phyloP scores from a whole-genome alignment of 2,113 vertebrate species.

The Apteryx owenii region DNA sequence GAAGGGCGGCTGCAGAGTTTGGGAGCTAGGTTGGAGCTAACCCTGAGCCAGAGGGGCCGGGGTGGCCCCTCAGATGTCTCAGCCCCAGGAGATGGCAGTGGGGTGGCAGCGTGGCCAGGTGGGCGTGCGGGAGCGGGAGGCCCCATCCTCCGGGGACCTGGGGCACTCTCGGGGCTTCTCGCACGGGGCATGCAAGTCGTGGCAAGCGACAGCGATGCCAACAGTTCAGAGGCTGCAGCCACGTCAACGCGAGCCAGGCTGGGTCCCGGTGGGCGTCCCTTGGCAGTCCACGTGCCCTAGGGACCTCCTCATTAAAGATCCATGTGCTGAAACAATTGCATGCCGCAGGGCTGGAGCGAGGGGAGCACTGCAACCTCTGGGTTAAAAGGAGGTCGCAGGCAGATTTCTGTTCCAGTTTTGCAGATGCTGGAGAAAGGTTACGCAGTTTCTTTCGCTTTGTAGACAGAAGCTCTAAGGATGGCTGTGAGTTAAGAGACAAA shows the following conservation, averaged over 20 bases:
- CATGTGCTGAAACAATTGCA: accelerated
- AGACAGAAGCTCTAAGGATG: background rate
- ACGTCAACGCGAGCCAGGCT: no score
- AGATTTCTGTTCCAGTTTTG: background rate
- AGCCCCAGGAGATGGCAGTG: background rate
- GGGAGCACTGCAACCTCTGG: background rate
- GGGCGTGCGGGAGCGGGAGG: accelerated
- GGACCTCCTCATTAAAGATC: background rate
- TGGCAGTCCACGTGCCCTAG: accelerated
- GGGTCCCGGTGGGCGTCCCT: background rate
- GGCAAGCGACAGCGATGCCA: no score
- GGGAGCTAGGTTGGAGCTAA: background rate
- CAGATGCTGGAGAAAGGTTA: background rate
- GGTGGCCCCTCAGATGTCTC: background rate
- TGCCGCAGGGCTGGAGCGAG: accelerated
- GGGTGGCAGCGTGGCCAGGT: background rate
- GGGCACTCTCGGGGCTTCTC: background rate
- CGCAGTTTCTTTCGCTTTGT: background rate
- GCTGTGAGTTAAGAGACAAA: background rate
- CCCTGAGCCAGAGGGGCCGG: background rate
- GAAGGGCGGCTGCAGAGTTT: background rate
- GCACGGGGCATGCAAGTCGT: background rate
- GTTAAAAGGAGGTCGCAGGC: background rate
- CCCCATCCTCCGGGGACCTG: background rate
- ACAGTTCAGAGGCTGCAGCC: background rate